Conservation (phyloP, 1,140 invertebrate species). For the Matsumurasca onukii region DNA sequence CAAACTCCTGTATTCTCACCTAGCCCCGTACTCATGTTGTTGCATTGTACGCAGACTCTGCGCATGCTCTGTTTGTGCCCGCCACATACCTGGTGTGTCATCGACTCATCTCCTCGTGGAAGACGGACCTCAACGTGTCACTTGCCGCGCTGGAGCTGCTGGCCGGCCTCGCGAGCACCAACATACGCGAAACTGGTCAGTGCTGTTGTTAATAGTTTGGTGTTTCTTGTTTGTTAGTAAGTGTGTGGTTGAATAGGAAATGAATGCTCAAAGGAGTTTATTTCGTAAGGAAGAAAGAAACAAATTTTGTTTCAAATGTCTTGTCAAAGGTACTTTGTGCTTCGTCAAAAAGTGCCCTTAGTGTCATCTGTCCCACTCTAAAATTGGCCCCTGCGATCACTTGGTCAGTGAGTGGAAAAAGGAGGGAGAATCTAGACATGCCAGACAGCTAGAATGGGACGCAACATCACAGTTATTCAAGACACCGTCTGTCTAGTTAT, state of each 20-base stretch:
- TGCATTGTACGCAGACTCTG: conserved; percentile 66
- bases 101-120: conserved; percentile 93
- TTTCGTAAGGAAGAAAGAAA: neutral
- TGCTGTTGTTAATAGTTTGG: neutral
- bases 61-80: conserved; percentile 83
- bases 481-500: no score
- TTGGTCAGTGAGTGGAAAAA: no score
- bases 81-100: conserved; percentile 93
- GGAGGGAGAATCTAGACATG: no score
- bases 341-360: no score
- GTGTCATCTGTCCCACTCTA: no score
- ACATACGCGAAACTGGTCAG: conserved; percentile 80
- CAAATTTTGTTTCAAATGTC: neutral
- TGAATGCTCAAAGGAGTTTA: conserved; percentile 1
- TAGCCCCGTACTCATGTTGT: no score
- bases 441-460: no score
- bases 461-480: no score
- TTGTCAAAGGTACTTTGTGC: neutral
- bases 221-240: neutral
- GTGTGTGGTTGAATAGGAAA: conserved; percentile 31
- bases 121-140: conserved; percentile 92
- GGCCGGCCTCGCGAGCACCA: conserved; percentile 81
- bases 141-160: conserved; percentile 91
- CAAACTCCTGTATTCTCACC: no score
- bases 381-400: no score